A percentile compares a stretch with the other conserved stretches of the same genome.
phyloP scores from a whole-genome alignment of 2,113 vertebrate genomes.

The Taxidea taxus region DNA sequence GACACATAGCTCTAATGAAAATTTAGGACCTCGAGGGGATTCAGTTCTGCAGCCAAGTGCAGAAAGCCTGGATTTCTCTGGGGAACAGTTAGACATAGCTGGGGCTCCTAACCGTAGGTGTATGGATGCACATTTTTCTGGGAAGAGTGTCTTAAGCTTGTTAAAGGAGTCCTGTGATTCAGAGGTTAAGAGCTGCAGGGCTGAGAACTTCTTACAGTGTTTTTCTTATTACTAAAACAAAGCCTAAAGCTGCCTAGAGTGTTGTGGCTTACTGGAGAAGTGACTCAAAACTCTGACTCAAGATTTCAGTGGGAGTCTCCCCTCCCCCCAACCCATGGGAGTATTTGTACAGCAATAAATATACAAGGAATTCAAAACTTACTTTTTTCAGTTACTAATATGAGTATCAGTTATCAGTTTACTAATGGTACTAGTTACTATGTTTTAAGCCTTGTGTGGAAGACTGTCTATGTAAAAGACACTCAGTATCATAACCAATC shows the following conservation, averaged over 20 bases:
- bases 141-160: background rate
- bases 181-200: background rate
- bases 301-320: background rate
- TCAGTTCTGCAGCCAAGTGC: background rate
- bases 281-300: background rate
- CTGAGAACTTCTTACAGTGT: background rate
- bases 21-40: background rate
- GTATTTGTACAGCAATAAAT: conserved; percentile 7
- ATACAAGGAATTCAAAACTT: background rate
- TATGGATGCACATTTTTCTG: background rate
- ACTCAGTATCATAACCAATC: background rate
- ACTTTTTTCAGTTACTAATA: background rate
- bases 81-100: background rate
- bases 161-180: background rate
- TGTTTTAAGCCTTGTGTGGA: background rate
- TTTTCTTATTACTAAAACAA: conserved; percentile 10
- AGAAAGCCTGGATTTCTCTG: background rate
- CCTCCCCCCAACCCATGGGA: too few species aligned
- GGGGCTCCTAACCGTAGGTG: background rate
- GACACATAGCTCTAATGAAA: background rate
- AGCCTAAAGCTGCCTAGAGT: background rate
- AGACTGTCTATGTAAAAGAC: background rate
- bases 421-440: background rate
- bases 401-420: background rate
- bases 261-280: background rate